phyloP scores from a whole-genome alignment of 92 coral and sea anemone species.

The Isaurus tuberculatus region DNA sequence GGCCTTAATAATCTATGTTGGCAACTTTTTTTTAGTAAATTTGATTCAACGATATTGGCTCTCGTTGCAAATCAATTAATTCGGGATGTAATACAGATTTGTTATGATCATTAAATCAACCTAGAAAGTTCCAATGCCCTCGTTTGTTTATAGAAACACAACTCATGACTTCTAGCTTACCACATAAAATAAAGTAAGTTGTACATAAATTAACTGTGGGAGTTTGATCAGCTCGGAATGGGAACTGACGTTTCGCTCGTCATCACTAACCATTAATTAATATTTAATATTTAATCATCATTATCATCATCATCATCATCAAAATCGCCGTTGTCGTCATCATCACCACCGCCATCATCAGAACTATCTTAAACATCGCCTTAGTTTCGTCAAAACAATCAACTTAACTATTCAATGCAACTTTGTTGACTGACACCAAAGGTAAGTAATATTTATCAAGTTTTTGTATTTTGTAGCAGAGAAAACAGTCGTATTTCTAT shows the following conservation, averaged over 20 bases:
- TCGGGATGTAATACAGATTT: neutral
- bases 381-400: neutral
- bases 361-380: neutral
- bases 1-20: neutral
- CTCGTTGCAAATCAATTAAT: neutral
- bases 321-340: neutral
- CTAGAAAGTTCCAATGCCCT: neutral
- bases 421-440: too few species aligned
- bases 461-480: too few species aligned
- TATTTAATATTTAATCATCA: neutral
- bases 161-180: too few species aligned
- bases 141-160: neutral
- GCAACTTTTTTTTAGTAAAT: neutral
- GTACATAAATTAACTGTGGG: too few species aligned
- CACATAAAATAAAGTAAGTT: too few species aligned
- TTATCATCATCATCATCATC: neutral
- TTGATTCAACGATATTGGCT: conserved; percentile 12
- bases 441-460: too few species aligned
- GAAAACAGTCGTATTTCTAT: too few species aligned
- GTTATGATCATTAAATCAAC: neutral
- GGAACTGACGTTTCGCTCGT: neutral
- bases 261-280: neutral
- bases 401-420: too few species aligned
- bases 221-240: too few species aligned
- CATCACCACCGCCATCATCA: neutral